Evolutionary conservation across 2,113 vertebrate genomes (phyloP), one percentile per base, ranked within the genome.

Genomic region (Lepus europaeus): DNA sequence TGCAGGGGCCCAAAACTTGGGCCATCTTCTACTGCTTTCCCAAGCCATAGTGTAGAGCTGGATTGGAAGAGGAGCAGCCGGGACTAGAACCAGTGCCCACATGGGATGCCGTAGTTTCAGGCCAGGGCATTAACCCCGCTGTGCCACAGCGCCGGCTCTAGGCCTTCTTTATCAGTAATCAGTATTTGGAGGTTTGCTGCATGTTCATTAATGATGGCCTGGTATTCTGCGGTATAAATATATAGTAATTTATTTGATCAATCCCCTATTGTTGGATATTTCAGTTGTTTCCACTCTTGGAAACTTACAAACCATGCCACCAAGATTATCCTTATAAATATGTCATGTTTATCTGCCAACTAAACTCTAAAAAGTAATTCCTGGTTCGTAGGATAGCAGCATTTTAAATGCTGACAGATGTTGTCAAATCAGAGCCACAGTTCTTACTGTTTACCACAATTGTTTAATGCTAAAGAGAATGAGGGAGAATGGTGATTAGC

Each of bases 361-460:
- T 77, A 56, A 23, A 89, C 89, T 93, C 74, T 95, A 66, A n/a
- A 77, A 95, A 88, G 79, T 39, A 87, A 39, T 91, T 90, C 39
- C 74, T 93, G 23, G 31, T 84, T 95, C 90, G 88, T 76, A 73
- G 19, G 27, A 25, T 63, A 79, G n/a, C 70, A 45, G 10, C 29
- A 74, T 92, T 93, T 95, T 91, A 93, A 87, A 49, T 89, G 56
- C 45, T 89, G 66, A 61, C 64, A 61, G 36, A 64, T 81, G 70
- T 10, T 85, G 49, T 88, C 90, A 80, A 76, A 84, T 88, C 59
- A 68, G 68, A 93, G 64, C 27, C 74, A 63, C 70, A 36, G 89
- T 56, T 80, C 49, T 82, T 87, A 86, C 19, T 79, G 23, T 56
- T 90, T 79, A 70, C 68, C 68, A 72, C 53, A 79, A 6, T 90